Percentiles rank a stretch among this genome's conserved stretches.
Conservation (phyloP, 2,797 vertebrate genomes). For the Lepilemur septentrionalis region DNA sequence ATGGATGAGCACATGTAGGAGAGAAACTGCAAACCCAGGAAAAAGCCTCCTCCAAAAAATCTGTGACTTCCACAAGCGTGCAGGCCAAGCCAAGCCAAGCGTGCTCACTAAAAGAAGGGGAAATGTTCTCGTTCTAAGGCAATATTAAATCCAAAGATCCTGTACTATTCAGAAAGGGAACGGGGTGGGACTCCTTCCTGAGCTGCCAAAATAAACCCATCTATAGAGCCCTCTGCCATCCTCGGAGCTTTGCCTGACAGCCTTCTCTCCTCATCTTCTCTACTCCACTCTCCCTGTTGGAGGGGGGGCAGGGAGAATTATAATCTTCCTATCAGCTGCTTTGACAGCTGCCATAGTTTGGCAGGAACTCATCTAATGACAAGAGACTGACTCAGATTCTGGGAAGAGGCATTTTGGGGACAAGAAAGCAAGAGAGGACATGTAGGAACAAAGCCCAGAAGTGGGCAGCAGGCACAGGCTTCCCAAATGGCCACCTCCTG, state of each 20-base stretch:
- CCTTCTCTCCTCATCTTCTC: not conserved
- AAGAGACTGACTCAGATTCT: not conserved
- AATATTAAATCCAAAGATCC: not conserved
- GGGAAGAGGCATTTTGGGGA: not conserved
- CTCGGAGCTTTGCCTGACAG: not conserved
- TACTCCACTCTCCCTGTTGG: not conserved
- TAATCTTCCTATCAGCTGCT: not conserved
- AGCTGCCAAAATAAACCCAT: not conserved
- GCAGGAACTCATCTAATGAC: conserved; percentile 40
- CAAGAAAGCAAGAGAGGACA: not conserved
- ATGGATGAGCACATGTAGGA: not conserved
- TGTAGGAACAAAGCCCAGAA: not conserved
- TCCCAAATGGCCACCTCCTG: not conserved
- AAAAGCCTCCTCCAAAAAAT: not conserved
- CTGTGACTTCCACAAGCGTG: not conserved
- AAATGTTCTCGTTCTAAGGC: not conserved
- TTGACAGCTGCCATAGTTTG: not conserved
- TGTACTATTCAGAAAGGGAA: not conserved
- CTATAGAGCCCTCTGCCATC: rapidly evolving
- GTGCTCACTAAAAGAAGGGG: not conserved
- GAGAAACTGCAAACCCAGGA: not conserved
- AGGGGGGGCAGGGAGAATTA: not conserved
- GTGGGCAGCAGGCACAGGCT: not conserved
- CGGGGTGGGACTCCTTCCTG: not conserved
- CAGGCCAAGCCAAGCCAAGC: not conserved